phyloP scores from a whole-genome alignment of 2,797 vertebrate species.

The Molossus molossus region DNA sequence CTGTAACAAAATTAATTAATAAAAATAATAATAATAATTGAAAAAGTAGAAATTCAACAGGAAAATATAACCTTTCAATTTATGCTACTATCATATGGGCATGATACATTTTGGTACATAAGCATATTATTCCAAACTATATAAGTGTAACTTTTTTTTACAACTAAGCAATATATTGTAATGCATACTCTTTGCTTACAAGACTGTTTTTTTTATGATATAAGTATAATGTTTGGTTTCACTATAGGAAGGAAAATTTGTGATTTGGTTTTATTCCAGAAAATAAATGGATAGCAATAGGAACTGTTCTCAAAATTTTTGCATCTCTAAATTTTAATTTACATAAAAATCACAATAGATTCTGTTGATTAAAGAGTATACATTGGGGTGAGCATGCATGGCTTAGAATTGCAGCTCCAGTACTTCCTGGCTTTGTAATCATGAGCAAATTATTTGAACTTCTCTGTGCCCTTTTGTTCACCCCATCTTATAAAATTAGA shows the following conservation, averaged over 20 bases:
- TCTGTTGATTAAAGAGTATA: neutral
- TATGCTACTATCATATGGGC: neutral
- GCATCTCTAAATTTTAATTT: conserved; percentile 9
- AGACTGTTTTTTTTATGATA: neutral
- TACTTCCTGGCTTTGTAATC: neutral
- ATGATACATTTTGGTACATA: neutral
- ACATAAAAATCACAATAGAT: conserved; percentile 18
- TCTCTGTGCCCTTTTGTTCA: neutral
- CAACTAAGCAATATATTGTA: neutral
- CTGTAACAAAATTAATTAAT: no score
- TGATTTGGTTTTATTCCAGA: neutral
- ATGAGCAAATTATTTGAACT: conserved; percentile 1
- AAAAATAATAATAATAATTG: no score
- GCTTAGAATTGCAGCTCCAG: neutral
- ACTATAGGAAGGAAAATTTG: neutral
- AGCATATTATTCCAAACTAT: neutral
- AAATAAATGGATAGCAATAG: conserved; percentile 1
- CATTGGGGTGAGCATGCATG: neutral
- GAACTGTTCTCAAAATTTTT: neutral
- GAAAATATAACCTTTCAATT: conserved; percentile 35
- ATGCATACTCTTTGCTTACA: neutral
- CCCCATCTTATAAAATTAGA: neutral
- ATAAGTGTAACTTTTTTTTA: conserved; percentile 30
- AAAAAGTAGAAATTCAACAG: no score
- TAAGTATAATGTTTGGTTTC: neutral